Evolutionary conservation across 1,140 invertebrate genomes (phyloP), one percentile per base, ranked within the genome.

Genomic region (Drosophila nigromelanica): DNA sequence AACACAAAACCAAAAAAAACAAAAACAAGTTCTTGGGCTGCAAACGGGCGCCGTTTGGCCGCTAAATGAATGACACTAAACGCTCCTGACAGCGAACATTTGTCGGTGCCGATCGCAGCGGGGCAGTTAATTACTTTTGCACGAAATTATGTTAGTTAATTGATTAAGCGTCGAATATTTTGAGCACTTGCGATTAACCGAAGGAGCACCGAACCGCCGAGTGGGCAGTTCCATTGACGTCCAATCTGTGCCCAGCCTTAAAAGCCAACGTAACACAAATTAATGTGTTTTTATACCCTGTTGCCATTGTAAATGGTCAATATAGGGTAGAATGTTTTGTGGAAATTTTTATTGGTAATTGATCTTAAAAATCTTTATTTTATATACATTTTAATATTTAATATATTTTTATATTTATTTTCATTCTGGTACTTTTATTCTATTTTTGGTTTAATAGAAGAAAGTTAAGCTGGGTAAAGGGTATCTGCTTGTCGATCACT

Each of bases 61-160:
- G 50, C 63, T 76, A 85, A 85, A 85, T 85, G 83, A 89, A 87
- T 87, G 83, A 87, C 83, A 87, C 73, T 87, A 87, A 87, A 87
- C 47, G 80, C 69, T 87, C 62, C 62, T 82, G 83, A 87, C 83
- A 87, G 83, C 83, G 56, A 89, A 89, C 82, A 87, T 87, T 87
- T 87, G 83, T 87, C 80, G 68, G 68, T 60, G 43, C 61, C 60
- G 37, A 73, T 73, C 64, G 30, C 66, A 48, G 43, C 56, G 47
- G 66, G 68, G 72, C 61, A 89, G 80, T 89, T 87, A 87, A 87
- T 87, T 87, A 87, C 79, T 80, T 87, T 87, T 87, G 76, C 83
- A 87, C 83, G 76, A 87, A 87, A 89, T 87, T 83, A 87, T 87
- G 83, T 82, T 83, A 72, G 83, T 87, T 83, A 87, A 87, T 87